These are phyloP conservation scores for Rhabdornis inornatus DNA, from an alignment of 2,113 vertebrate species.

Conservation along the genomic window DNA sequence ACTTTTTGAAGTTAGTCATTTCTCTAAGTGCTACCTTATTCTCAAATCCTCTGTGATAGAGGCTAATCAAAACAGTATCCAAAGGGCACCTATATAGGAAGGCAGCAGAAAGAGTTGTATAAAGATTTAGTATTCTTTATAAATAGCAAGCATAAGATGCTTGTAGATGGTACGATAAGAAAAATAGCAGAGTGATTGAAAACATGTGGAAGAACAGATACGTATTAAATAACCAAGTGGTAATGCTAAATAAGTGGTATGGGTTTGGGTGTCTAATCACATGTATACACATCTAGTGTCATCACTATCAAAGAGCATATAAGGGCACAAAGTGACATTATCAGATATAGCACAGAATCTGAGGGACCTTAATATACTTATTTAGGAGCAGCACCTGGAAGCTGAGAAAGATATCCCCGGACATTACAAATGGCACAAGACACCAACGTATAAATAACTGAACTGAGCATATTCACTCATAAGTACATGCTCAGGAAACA, in stretches of 20 bases:
- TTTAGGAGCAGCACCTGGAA: not conserved
- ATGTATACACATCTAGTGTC: rapidly evolving
- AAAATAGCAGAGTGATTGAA: not conserved
- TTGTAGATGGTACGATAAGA: not conserved
- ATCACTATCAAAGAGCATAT: not conserved
- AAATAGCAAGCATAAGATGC: not conserved
- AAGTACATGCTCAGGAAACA: not conserved
- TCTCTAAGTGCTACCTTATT: not conserved
- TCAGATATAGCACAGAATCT: not conserved
- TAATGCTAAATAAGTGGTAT: not conserved
- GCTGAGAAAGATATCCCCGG: not conserved
- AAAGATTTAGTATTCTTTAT: not conserved
- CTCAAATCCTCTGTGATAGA: not conserved
- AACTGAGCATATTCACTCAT: not conserved
- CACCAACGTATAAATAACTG: not conserved
- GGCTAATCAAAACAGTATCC: not conserved
- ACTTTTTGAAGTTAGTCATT: not conserved
- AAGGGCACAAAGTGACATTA: not conserved
- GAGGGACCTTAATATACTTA: not conserved
- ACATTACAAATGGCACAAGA: not conserved
- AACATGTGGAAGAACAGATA: not conserved
- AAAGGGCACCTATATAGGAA: not conserved
- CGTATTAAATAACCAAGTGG: not conserved
- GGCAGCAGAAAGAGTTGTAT: not conserved
- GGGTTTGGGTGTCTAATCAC: not conserved